These are phyloP conservation scores for Ginglymostoma cirratum DNA, from an alignment of 2,113 vertebrate genomes.

Conservation along the genomic window DNA sequence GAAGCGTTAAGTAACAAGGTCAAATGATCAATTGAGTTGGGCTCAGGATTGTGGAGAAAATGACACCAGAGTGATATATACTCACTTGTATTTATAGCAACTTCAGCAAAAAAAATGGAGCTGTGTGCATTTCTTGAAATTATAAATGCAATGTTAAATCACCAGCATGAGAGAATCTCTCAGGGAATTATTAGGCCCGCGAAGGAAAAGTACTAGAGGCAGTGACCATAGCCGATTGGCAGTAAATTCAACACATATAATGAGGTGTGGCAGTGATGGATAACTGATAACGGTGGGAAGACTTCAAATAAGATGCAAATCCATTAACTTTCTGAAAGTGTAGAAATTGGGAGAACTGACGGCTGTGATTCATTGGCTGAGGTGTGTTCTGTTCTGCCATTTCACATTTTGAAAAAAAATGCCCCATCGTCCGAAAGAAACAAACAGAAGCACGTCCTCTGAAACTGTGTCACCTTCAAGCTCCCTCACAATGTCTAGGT, in stretches of 20 bases:
- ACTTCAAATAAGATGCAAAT: constrained; percentile 42
- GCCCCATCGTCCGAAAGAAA: background rate
- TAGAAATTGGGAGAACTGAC: background rate
- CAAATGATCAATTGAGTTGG: constrained; percentile 34
- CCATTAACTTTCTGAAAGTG: constrained; percentile 39
- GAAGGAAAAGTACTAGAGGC: constrained; percentile 37
- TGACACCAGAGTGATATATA: constrained; percentile 26
- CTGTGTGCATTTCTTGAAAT: background rate
- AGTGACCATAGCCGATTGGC: accelerated
- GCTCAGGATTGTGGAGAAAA: background rate
- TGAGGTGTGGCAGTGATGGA: constrained; percentile 40
- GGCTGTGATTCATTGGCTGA: background rate
- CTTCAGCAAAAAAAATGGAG: constrained; percentile 6
- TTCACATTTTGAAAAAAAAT: background rate
- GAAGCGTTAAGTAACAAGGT: constrained; percentile 26
- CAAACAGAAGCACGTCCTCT: background rate
- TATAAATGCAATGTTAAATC: constrained; percentile 32
- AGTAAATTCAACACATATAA: background rate
- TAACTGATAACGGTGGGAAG: constrained; percentile 21
- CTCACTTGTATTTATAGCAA: constrained; percentile 11
- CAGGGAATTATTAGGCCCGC: background rate
- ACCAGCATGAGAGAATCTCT: background rate
- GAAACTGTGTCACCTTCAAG: background rate
- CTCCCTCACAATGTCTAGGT: background rate
- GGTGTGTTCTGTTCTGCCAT: background rate